phyloP scores from a whole-genome alignment of 2,113 vertebrate genomes.

The Nematolebias whitei region DNA sequence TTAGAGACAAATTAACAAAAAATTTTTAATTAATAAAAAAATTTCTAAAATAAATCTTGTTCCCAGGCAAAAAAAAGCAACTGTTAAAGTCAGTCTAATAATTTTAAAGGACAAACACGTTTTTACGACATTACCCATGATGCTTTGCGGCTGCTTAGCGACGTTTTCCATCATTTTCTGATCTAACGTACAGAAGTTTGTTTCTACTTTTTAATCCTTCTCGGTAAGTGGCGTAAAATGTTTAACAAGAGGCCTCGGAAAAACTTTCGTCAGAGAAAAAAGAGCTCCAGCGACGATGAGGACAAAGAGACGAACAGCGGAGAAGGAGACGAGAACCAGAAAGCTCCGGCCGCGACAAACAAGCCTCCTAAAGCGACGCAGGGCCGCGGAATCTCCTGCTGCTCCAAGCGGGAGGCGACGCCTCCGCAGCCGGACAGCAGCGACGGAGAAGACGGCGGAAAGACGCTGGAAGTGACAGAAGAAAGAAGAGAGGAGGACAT shows the following conservation, averaged over 20 bases:
- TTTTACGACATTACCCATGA: slow-evolving; percentile 38
- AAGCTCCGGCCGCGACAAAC: slow-evolving; percentile 5
- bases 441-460: slow-evolving; percentile 38
- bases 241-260: slow-evolving; percentile 76
- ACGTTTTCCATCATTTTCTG: slow-evolving; percentile 32
- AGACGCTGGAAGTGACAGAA: slow-evolving; percentile 8
- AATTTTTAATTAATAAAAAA: too few species aligned
- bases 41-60: too few species aligned
- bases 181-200: slow-evolving; percentile 5
- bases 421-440: slow-evolving; percentile 39
- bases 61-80: too few species aligned
- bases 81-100: too few species aligned
- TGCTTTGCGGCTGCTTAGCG: slow-evolving; percentile 45
- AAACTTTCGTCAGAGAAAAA: slow-evolving; percentile 75
- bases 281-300: slow-evolving; percentile 74
- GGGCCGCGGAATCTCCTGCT: slow-evolving; percentile 66
- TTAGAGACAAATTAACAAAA: too few species aligned
- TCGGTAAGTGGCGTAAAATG: slow-evolving; percentile 43
- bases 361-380: slow-evolving; percentile 36
- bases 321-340: slow-evolving; percentile 11
- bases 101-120: neutral
- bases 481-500: slow-evolving; percentile 19
- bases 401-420: slow-evolving; percentile 63
- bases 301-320: slow-evolving; percentile 34
- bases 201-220: neutral